Evolutionary conservation across 2,113 vertebrate genomes (phyloP).

Genomic region (Alectura lathami): DNA sequence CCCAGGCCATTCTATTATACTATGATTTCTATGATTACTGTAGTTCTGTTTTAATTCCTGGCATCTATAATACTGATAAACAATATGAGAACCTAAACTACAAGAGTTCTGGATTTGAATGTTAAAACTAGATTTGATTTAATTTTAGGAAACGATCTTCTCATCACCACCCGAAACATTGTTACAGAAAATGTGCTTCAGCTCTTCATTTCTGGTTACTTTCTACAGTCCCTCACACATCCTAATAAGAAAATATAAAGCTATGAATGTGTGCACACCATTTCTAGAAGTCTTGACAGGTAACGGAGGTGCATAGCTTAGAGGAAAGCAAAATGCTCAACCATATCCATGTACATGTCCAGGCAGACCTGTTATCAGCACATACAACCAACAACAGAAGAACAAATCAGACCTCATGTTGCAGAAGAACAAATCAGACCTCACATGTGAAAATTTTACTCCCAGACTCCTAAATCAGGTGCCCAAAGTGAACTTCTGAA

Average conservation of each 20-base stretch:
- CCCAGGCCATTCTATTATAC: too few species aligned
- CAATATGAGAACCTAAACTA: neutral
- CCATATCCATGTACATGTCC: too few species aligned
- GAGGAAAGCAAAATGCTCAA: neutral
- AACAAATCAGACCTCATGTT: neutral
- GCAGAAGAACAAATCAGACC: neutral
- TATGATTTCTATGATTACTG: too few species aligned
- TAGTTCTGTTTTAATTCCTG: neutral
- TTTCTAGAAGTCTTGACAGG: neutral
- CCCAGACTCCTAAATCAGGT: neutral
- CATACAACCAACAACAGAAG: accelerated
- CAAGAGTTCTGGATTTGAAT: neutral
- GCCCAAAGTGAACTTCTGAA: neutral
- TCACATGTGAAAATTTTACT: neutral
- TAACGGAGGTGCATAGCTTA: neutral
- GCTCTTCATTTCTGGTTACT: neutral
- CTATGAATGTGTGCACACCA: accelerated
- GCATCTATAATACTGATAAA: neutral
- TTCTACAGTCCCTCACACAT: neutral
- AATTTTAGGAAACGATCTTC: neutral
- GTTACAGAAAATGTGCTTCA: neutral
- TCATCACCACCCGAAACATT: neutral
- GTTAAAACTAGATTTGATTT: neutral
- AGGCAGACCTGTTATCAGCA: neutral
- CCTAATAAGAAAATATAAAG: accelerated